Percentiles rank a stretch among this genome's conserved stretches.
phyloP scores from a whole-genome alignment of 2,888 invertebrate genomes.

The Tetragonula carbonaria region DNA sequence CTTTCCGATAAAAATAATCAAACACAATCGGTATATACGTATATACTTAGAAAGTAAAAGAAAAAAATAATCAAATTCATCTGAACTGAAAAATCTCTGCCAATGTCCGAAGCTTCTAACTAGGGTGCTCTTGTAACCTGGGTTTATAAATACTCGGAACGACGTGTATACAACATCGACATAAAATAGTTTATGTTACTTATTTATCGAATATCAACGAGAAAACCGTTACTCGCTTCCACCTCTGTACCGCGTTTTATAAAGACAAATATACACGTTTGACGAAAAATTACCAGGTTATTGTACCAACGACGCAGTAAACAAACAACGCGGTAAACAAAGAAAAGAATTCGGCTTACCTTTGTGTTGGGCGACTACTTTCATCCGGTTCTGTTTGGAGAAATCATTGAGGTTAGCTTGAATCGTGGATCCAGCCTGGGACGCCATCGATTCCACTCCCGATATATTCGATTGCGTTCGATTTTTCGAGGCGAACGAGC shows the following conservation, averaged over 20 bases:
- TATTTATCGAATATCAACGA: background rate
- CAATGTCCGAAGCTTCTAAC: background rate
- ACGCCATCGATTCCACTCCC: conserved; percentile 28
- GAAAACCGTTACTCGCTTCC: background rate
- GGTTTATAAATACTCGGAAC: conserved; percentile 31
- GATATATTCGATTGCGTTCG: background rate
- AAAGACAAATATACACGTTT: too few species aligned
- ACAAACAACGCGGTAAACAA: background rate
- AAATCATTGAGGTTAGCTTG: conserved; percentile 43
- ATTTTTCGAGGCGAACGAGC: conserved; percentile 2
- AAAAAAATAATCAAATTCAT: background rate
- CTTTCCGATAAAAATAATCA: background rate
- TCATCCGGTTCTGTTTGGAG: conserved; percentile 63
- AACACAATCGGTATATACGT: background rate
- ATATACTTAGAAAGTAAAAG: background rate
- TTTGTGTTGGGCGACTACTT: conserved; percentile 50
- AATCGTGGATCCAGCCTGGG: conserved; percentile 32
- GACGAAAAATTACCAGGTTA: background rate
- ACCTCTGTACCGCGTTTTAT: background rate
- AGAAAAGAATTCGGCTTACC: conserved; percentile 56
- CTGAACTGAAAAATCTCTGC: background rate
- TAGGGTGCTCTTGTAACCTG: background rate
- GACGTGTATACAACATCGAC: background rate
- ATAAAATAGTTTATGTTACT: conserved; percentile 11
- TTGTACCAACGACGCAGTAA: background rate